Base-by-base conservation (phyloP, 2,888 invertebrate species). In the Exephanes ischioxanthus region DNA sequence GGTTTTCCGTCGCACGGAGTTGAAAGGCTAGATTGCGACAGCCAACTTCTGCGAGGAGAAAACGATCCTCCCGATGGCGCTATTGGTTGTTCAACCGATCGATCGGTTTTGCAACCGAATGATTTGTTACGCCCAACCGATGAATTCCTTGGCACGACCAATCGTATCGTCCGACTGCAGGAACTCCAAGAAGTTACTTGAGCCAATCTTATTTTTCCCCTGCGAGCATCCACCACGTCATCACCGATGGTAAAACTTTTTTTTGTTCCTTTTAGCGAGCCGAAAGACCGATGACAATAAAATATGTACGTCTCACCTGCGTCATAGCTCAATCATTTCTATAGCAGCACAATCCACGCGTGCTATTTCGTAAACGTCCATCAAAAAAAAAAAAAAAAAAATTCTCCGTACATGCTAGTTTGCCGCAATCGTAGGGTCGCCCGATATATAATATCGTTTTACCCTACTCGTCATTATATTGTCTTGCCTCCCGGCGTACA, bases 391-490 rank as follows among this genome's bases (percentile, higher is more conserved):
- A 5, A 30, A 30, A 67, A 77, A 83, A 85, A 61, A 41, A 53
- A 26, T 76, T 77, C 80, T 80, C 82, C 37, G 77, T 51, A 53
- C 30, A 66, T 76, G 77, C 73, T 80, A 83, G 80, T 85, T 85
- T 67, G 45, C 61, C 77, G 37, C 26, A 73, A 67, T 14, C 30
- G 9, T 66, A 70, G 70, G 51, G 71, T 30, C 58, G 37, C 37
- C 48, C 37, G 70, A 58, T 58, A 58, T 55, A 9, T 26, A 37
- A 72, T 61, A 80, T 76, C 72, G 71, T 67, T 83, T 80, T 26
- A 63, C 51, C 61, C 79, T 37, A 16, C 80, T 30, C 80, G 61
- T 67, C 66, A 67, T 61, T 55, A 61, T 48, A 72, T 41, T 75
- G 45, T 55, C 81, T 33, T 61, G 53, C 53, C 68, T n/a, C 58